A percentile compares a stretch with the other conserved stretches of the same genome.
Conservation (phyloP, 2,888 invertebrate genomes). For the Dolichomitus sp. region DNA sequence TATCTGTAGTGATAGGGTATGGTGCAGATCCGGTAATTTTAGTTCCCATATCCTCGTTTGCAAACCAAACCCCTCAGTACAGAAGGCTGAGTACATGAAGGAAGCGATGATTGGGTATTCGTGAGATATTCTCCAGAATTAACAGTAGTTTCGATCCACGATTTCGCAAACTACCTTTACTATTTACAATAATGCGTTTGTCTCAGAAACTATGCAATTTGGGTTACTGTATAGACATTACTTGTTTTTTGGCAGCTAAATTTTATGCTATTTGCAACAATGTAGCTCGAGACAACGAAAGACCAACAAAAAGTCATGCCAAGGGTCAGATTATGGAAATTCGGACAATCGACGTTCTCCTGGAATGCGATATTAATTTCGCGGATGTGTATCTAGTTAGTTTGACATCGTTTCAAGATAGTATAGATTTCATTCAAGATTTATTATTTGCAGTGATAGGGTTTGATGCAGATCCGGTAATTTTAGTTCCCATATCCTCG, state of each 20-base stretch:
- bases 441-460: background rate
- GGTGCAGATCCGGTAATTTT: slow-evolving; percentile 9
- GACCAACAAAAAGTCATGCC: too few relatives aligned
- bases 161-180: slow-evolving; percentile 20
- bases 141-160: slow-evolving; percentile 13
- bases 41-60: slow-evolving; percentile 12
- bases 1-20: background rate
- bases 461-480: slow-evolving; percentile 3
- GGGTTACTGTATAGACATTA: too few relatives aligned
- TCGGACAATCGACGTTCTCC: too few relatives aligned
- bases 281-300: too few relatives aligned
- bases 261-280: too few relatives aligned
- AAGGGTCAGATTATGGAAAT: too few relatives aligned
- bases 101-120: slow-evolving; percentile 53
- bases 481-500: slow-evolving; percentile 14
- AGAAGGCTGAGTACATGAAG: background rate
- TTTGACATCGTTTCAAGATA: too few relatives aligned
- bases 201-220: too few relatives aligned
- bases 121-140: slow-evolving; percentile 19
- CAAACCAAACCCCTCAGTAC: slow-evolving; percentile 24
- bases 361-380: too few relatives aligned
- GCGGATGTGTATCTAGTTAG: too few relatives aligned
- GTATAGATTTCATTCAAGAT: background rate
- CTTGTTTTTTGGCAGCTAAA: too few relatives aligned
- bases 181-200: too few relatives aligned